Conservation (phyloP, 2,797 vertebrate species). For the Hypotaenidia philippensis region DNA sequence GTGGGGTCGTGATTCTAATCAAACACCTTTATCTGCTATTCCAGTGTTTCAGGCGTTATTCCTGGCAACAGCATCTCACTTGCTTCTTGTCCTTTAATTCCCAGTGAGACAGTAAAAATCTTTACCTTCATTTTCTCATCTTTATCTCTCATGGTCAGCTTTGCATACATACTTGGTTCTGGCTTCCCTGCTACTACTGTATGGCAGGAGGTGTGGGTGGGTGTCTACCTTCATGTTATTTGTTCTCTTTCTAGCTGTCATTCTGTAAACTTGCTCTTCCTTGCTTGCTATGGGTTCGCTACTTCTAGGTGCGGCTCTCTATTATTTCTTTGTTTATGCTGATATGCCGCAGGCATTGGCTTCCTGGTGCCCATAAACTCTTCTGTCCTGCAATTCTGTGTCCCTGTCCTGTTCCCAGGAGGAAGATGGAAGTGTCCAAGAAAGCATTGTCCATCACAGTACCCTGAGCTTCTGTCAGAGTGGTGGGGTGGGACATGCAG, state of each 20-base stretch:
- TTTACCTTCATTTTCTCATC: constrained; percentile 53
- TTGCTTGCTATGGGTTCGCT: background rate
- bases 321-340: constrained; percentile 44
- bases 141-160: constrained; percentile 69
- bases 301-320: constrained; percentile 31
- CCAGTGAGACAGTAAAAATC: constrained; percentile 58
- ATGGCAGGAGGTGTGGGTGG: fast-evolving
- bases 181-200: background rate
- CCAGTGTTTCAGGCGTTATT: constrained; percentile 51
- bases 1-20: constrained; percentile 59
- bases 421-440: background rate
- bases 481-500: background rate
- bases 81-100: constrained; percentile 60
- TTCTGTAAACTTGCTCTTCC: constrained; percentile 4
- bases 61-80: constrained; percentile 54
- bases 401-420: background rate
- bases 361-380: constrained; percentile 1
- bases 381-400: background rate
- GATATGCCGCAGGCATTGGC: background rate
- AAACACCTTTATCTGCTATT: constrained; percentile 69
- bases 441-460: background rate
- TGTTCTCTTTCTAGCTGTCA: background rate
- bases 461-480: background rate
- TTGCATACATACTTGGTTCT: constrained; percentile 38
- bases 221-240: background rate